Base-by-base conservation (phyloP, 2,797 vertebrate species). In the Macrochelys suwanniensis region DNA sequence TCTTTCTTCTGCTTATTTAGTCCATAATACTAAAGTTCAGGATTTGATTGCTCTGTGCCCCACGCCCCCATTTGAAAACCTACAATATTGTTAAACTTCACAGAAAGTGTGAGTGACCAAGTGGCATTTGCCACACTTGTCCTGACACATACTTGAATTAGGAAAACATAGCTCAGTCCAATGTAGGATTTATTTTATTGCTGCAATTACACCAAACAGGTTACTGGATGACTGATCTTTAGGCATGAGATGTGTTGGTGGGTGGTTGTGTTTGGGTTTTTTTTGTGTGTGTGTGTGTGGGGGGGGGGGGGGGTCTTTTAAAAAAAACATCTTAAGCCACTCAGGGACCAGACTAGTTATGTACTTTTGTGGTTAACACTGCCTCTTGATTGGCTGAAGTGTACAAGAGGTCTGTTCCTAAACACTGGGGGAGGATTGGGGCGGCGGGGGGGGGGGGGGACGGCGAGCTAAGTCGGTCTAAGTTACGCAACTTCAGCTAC, bases 71-170 rank as follows among this genome's bases (percentile, higher is more conserved):
- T 47, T 3, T 78, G 80, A 80, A 91, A 86, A 71, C 17, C 65
- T 80, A 42, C 54, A 84, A 1, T 59, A 10, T 7, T 31, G 28
- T 28, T 82, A n/a, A 80, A 78, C 68, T 71, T 19, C 16, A 53
- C 59, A 21, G 49, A 45, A 76, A 53, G 31, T 51, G 25, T 54
- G 42, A 2, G 0, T 0, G 1, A 53, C 54, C 65, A 78, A 4
- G 33, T 33, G 57, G 19, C 13, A 1, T 8, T 1, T 4, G 1
- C 1, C 9, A 53, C 51, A 16, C 25, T 59, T 47, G 11, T 49
- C 42, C 77, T 74, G 57, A 4, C 4, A 4, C 42, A 7, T 7
- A 51, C 17, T 2, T 77, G 84, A 87, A 54, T 6, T 54, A 37
- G 68, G 49, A 45, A 31, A n/a, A 82, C 0, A 1, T 71, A 82